phyloP scores from a whole-genome alignment of 2,797 vertebrate genomes.

The Sebastiscus albofasciatus region DNA sequence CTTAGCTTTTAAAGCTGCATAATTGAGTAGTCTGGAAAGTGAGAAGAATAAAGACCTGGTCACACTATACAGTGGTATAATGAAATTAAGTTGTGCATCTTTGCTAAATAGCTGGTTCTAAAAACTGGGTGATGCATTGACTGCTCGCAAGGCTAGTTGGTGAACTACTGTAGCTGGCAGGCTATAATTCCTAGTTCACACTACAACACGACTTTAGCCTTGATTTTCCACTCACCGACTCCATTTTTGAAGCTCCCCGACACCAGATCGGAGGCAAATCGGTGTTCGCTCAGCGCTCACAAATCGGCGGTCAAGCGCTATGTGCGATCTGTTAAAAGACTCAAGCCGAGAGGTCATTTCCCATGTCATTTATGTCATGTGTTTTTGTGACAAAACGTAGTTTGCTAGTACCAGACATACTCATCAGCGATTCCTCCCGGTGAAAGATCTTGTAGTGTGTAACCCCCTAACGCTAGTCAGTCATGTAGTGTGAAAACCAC shows the following conservation, averaged over 20 bases:
- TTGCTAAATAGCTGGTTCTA: neutral
- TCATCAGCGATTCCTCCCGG: too few relatives aligned
- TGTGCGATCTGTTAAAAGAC: too few relatives aligned
- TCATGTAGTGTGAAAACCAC: too few relatives aligned
- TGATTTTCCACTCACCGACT: too few relatives aligned
- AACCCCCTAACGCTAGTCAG: too few relatives aligned
- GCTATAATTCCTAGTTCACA: neutral
- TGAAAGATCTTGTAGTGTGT: too few relatives aligned
- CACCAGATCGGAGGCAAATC: too few relatives aligned
- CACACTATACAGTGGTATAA: neutral
- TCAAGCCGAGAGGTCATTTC: accelerated
- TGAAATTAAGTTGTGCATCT: neutral
- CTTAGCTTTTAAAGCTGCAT: slow-evolving; percentile 45
- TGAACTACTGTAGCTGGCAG: neutral
- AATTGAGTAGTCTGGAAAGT: slow-evolving; percentile 38
- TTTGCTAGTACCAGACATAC: too few relatives aligned
- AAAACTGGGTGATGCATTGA: neutral
- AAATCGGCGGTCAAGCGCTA: too few relatives aligned
- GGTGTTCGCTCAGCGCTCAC: too few relatives aligned
- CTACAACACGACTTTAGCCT: neutral
- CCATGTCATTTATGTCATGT: too few relatives aligned
- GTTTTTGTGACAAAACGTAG: too few relatives aligned
- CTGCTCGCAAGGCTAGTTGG: neutral
- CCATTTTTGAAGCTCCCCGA: accelerated
- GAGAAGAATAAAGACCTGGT: slow-evolving; percentile 24